These are phyloP conservation scores for Drosophila borborema DNA, from an alignment of 2,888 invertebrate species.

Conservation along the genomic window DNA sequence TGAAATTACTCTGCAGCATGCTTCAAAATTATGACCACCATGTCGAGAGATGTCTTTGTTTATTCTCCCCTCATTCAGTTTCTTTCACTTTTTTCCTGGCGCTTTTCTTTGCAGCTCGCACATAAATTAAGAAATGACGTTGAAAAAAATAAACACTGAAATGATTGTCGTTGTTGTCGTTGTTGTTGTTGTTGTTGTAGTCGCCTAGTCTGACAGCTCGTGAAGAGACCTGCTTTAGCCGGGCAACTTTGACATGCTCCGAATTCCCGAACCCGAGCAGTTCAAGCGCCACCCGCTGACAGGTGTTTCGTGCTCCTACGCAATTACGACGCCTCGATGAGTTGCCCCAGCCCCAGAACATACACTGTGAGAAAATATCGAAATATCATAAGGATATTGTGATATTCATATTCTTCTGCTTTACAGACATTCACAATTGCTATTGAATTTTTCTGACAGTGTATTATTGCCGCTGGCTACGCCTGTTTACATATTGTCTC, in stretches of 20 bases:
- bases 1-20: constrained; percentile 7
- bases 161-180: constrained; percentile 34
- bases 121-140: constrained; percentile 78
- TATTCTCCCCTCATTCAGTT: constrained; percentile 52
- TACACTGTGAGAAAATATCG: constrained; percentile 32
- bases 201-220: constrained; percentile 47
- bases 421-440: background rate
- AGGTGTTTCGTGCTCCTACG: constrained; percentile 60
- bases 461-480: constrained; percentile 15
- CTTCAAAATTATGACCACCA: constrained; percentile 53
- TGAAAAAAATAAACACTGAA: constrained; percentile 61
- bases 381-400: too few relatives aligned
- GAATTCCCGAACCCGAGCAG: constrained; percentile 21
- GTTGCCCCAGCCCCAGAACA: constrained; percentile 12
- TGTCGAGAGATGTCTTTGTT: constrained; percentile 62
- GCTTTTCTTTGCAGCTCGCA: constrained; percentile 63
- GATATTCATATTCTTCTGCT: background rate
- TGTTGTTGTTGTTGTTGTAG: constrained; percentile 25
- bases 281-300: constrained; percentile 61
- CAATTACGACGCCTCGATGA: constrained; percentile 66
- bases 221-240: constrained; percentile 40
- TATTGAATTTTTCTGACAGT: constrained; percentile 6
- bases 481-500: constrained; percentile 37
- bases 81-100: constrained; percentile 35
- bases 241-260: constrained; percentile 41